phyloP scores from a whole-genome alignment of 2,113 vertebrate genomes.

The Ifrita kowaldi region DNA sequence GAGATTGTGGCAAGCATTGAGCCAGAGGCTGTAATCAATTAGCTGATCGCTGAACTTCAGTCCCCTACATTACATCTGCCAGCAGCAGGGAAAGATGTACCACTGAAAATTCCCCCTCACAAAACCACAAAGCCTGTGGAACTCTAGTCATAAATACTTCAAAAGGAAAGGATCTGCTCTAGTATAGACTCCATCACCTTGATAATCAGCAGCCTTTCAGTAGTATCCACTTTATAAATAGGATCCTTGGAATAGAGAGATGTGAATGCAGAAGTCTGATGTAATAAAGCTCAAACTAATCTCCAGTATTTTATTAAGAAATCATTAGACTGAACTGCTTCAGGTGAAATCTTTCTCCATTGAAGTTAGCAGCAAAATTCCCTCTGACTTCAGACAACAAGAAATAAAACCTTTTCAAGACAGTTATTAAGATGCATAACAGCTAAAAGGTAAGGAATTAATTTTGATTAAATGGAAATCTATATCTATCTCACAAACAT shows the following conservation, averaged over 20 bases:
- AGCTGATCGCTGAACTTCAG: not conserved
- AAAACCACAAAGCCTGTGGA: not conserved
- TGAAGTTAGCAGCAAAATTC: not conserved
- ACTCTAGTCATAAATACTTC: not conserved
- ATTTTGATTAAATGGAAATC: constrained; percentile 33
- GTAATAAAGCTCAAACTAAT: not conserved
- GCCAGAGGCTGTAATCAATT: not conserved
- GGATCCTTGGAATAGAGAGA: not conserved
- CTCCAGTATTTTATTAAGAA: constrained; percentile 9
- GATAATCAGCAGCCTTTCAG: not conserved
- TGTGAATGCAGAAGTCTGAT: not conserved
- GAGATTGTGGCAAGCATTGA: not conserved
- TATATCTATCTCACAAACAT: not conserved
- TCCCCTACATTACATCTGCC: not conserved
- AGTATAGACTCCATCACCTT: not conserved
- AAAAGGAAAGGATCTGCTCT: not conserved
- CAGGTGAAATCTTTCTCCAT: not conserved
- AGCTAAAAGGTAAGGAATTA: not conserved
- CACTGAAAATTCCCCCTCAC: not conserved
- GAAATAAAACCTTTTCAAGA: not conserved
- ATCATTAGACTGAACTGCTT: constrained; percentile 4
- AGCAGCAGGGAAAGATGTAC: not conserved
- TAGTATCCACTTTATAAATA: not conserved
- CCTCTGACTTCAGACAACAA: not conserved
- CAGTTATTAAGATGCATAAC: not conserved